phyloP scores from a whole-genome alignment of 2,113 vertebrate species.

The Brienomyrus brachyistius region DNA sequence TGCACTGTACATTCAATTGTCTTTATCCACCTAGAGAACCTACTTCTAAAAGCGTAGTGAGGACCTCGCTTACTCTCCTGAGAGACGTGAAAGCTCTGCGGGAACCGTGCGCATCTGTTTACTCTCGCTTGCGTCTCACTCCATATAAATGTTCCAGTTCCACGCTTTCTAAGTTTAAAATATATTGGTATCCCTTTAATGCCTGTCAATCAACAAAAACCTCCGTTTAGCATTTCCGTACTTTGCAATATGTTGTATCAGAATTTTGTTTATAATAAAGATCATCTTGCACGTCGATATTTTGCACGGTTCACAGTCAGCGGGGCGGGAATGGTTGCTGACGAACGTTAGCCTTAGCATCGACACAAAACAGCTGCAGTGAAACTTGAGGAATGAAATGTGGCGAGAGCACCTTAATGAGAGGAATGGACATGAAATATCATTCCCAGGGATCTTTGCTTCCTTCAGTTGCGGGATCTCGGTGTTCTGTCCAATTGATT shows the following conservation, averaged over 20 bases:
- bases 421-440: background rate
- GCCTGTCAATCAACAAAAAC: background rate
- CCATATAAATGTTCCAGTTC: background rate
- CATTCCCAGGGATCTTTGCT: background rate
- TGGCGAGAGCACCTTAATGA: background rate
- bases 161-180: background rate
- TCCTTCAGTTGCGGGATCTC: background rate
- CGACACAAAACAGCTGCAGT: background rate
- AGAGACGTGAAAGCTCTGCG: background rate
- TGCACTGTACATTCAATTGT: background rate
- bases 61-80: background rate
- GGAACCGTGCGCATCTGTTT: background rate
- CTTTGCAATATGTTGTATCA: background rate
- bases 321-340: background rate
- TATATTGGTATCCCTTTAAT: background rate
- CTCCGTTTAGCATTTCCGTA: background rate
- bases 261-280: background rate
- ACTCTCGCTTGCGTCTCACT: background rate
- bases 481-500: background rate
- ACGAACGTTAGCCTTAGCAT: background rate
- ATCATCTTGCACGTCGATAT: background rate
- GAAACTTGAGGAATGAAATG: background rate
- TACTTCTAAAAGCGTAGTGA: background rate
- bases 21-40: background rate
- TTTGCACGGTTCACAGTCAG: background rate